Evolutionary conservation across 2,888 invertebrate species (phyloP).

Genomic region (Ophraella communa): DNA sequence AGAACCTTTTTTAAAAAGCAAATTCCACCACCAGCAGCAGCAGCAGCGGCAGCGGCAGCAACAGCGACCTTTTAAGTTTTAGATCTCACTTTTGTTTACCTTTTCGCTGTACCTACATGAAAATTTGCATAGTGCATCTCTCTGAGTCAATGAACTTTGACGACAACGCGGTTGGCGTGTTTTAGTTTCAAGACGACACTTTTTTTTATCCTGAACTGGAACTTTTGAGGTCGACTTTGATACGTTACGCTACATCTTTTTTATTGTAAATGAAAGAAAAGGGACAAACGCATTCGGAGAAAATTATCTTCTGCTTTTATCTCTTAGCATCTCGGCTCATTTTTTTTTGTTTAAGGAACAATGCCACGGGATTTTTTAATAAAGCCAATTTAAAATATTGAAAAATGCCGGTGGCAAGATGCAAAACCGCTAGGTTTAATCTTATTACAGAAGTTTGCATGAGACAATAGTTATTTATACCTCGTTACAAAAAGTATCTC

Average conservation of each 20-base stretch:
- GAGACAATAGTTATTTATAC: too few relatives aligned
- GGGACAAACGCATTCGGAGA: not conserved
- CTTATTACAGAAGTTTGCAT: too few relatives aligned
- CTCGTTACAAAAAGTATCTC: too few relatives aligned
- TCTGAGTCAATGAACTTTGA: conserved; percentile 8
- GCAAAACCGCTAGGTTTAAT: too few relatives aligned
- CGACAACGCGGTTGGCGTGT: not conserved
- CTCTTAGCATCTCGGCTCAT: too few relatives aligned
- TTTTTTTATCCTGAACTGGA: not conserved
- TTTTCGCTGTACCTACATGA: conserved; percentile 6
- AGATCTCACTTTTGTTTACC: conserved; percentile 11
- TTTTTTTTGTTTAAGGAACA: too few relatives aligned
- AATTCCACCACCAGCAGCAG: too few relatives aligned
- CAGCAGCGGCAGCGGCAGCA: too few relatives aligned
- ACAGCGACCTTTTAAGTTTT: conserved; percentile 14
- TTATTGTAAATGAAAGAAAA: not conserved
- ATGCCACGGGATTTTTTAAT: too few relatives aligned
- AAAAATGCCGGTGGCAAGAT: too few relatives aligned
- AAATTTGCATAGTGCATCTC: conserved; percentile 10
- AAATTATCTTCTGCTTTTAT: too few relatives aligned
- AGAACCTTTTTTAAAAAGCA: conserved; percentile 6
- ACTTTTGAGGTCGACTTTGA: not conserved
- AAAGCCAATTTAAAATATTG: too few relatives aligned
- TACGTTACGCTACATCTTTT: not conserved
- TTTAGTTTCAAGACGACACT: not conserved